These are phyloP conservation scores for Bradypus variegatus DNA, from an alignment of 2,797 vertebrate genomes.

Conservation along the genomic window DNA sequence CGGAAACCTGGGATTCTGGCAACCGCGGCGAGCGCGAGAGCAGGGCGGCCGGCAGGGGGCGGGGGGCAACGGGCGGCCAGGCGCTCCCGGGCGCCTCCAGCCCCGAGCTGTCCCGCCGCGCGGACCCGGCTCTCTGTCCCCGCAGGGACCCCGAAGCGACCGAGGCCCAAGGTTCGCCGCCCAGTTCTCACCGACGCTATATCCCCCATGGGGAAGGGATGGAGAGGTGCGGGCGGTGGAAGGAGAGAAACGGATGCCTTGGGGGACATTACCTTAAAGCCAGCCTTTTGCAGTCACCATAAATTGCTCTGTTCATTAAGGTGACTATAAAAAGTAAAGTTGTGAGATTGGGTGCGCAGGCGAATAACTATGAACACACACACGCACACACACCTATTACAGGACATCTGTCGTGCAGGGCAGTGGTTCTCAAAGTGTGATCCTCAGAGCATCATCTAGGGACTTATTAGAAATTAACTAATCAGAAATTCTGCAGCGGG, in stretches of 20 bases:
- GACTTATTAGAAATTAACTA: not conserved
- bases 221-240: not conserved
- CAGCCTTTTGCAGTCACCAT: not conserved
- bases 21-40: not conserved
- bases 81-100: not conserved
- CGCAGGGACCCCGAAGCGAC: not conserved
- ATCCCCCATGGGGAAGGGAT: not conserved
- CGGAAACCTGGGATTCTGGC: constrained; percentile 56
- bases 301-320: not conserved
- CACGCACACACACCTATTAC: no score
- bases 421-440: not conserved
- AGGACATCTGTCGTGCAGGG: not conserved
- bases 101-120: not conserved
- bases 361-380: not conserved
- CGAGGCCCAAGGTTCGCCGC: not conserved
- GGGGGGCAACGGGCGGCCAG: not conserved
- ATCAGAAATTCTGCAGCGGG: not conserved
- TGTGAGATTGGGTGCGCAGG: not conserved
- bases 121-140: not conserved
- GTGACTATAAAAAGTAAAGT: not conserved
- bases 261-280: not conserved
- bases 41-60: constrained; percentile 44
- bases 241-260: not conserved
- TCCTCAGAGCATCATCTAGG: not conserved
- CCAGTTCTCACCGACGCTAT: not conserved